phyloP scores from a whole-genome alignment of 2,888 invertebrate species.

The Ryuthela nishihirai region DNA sequence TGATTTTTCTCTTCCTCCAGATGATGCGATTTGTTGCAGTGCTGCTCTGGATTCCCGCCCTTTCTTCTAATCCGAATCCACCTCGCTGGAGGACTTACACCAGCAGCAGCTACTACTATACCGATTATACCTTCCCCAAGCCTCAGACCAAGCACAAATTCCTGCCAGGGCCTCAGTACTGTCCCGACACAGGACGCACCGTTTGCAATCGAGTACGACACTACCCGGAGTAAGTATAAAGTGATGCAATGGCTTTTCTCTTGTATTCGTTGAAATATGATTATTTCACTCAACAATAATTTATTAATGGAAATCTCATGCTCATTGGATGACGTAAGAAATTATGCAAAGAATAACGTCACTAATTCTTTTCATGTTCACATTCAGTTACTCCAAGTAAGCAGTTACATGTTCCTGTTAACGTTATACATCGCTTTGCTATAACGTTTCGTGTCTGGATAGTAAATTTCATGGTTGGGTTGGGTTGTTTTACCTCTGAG shows the following conservation, averaged over 20 bases:
- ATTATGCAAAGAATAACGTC: neutral
- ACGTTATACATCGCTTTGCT: no score
- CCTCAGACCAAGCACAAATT: constrained; percentile 33
- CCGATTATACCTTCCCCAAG: constrained; percentile 37
- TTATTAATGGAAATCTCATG: neutral
- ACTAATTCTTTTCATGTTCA: no score
- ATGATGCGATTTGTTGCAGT: neutral
- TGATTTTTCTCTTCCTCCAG: no score
- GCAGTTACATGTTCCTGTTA: no score
- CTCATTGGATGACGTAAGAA: neutral
- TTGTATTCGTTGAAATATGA: no score
- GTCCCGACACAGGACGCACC: constrained; percentile 44
- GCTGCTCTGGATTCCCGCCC: constrained; percentile 9
- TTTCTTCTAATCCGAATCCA: constrained; percentile 8
- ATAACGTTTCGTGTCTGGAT: no score
- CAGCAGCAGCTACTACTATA: constrained; percentile 38
- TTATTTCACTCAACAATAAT: no score
- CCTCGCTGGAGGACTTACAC: constrained; percentile 30
- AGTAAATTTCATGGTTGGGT: no score
- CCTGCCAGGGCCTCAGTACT: constrained; percentile 39
- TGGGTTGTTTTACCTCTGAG: no score
- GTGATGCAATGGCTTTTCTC: neutral
- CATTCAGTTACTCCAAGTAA: no score
- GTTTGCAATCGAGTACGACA: constrained; percentile 40
- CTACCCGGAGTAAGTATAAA: constrained; percentile 40